Conservation (phyloP, 1,140 invertebrate genomes). For the Camponotus floridanus region DNA sequence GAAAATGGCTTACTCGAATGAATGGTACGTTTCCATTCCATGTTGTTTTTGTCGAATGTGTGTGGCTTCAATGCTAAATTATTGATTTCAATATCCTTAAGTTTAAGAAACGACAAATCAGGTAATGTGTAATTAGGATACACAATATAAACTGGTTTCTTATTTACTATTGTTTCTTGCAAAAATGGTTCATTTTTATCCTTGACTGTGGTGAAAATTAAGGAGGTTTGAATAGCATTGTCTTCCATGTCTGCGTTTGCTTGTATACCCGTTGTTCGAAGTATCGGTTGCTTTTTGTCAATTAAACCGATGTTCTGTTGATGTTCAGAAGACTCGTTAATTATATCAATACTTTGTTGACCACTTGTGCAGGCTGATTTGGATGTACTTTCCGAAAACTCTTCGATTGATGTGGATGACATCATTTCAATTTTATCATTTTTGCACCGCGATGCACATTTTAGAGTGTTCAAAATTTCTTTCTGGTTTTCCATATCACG, state of each 20-base stretch:
- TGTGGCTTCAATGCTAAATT: slow-evolving; percentile 88
- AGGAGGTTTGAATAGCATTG: slow-evolving; percentile 83
- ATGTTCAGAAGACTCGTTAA: slow-evolving; percentile 44
- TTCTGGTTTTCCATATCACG: slow-evolving; percentile 70
- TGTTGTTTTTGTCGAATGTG: slow-evolving; percentile 77
- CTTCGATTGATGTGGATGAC: slow-evolving; percentile 84
- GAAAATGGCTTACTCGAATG: slow-evolving; percentile 91
- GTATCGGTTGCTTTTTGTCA: slow-evolving; percentile 70
- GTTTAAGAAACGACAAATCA: slow-evolving; percentile 94
- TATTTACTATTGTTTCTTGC: slow-evolving; percentile 84
- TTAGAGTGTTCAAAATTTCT: slow-evolving; percentile 70
- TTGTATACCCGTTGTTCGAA: slow-evolving; percentile 79
- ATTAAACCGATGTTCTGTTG: slow-evolving; percentile 61
- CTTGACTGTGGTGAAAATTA: slow-evolving; percentile 75
- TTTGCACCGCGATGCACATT: slow-evolving; percentile 78
- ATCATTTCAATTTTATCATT: slow-evolving; percentile 84
- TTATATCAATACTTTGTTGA: slow-evolving; percentile 76
- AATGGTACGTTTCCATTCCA: slow-evolving; percentile 77
- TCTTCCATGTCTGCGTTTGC: slow-evolving; percentile 82
- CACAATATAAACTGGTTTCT: slow-evolving; percentile 94
- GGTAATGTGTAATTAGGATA: slow-evolving; percentile 97
- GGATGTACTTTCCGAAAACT: slow-evolving; percentile 84
- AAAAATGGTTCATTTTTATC: slow-evolving; percentile 71
- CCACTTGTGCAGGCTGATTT: slow-evolving; percentile 78
- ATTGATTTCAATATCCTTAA: slow-evolving; percentile 88